Evolutionary conservation across 2,888 invertebrate species (phyloP), one percentile per base, ranked within the genome.

Genomic region (Scrobipalpa atriplicella): DNA sequence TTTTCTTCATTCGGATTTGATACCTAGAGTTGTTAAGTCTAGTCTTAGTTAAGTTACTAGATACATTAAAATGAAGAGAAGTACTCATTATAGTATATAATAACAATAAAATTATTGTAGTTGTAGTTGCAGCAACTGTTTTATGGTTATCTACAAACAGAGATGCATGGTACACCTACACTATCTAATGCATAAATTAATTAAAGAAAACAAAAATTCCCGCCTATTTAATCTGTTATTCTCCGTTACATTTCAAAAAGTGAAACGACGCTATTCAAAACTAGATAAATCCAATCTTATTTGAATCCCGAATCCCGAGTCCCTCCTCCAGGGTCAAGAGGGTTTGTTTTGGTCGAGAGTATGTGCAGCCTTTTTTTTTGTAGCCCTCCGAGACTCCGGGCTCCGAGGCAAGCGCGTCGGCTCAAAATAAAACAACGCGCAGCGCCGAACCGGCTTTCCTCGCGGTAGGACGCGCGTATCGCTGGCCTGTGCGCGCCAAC

Each of bases 401-500:
- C 38, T n/a, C 6, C 16, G 75, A 71, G 75, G 76, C 76, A 75
- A 76, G 74, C 76, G 73, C 76, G 78, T 75, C 69, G 76, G 80
- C 84, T 86, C 82, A 87, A 89, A 91, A 90, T 88, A 90, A 89
- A 91, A 89, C 85, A 83, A 83, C 82, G 75, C 58, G 75, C 89
- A 88, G 85, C 88, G 81, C 75, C 72, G 73, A 87, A 89, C 91
- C 90, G 90, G 90, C 92, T 90, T 85, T 79, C 82, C 78, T 79
- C 73, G 85, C 75, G 87, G 84, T 78, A 80, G 80, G 89, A 89
- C 90, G 92, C 85, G 81, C 78, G 78, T 78, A 68, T 72, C 62
- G 61, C 41, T 39, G 54, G 21, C 62, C 68, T 61, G 64, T 66
- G 19, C 61, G 62, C 60, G 65, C 65, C 62, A 11, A 58, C 68